Base-by-base conservation (phyloP, 2,888 invertebrate genomes). In the Sabatieria punctata region DNA sequence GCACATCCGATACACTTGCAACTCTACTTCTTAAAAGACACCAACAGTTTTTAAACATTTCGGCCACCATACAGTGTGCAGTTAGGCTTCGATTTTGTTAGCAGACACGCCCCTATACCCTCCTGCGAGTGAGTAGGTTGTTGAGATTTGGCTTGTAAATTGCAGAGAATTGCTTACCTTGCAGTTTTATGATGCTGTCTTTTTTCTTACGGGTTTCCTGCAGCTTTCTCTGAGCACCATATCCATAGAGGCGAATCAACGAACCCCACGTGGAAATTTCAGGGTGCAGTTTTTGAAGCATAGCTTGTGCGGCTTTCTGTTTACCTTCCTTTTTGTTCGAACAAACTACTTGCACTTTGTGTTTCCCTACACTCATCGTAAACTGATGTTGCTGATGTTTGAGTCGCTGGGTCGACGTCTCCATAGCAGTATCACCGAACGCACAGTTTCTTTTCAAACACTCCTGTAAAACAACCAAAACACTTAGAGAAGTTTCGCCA, bases 251-350 rank as follows among this genome's bases (percentile, higher is more conserved):
- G 0, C 91, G 77, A 11, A 95, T 71, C 39, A 95, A 73, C 0
- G 91, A 86, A 45, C 93, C 93, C 88, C 93, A 93, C 1, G 82
- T 85, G 35, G 27, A 13, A 6, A 58, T 49, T 23, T 57, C 52
- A 0, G 95, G 93, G 72, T 95, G 95, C 25, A 97, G 73, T 44
- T 79, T 77, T 78, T 85, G 82, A 40, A 95, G 70, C 56, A 95
- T 86, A 8, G 82, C 79, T 69, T 97, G 95, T 3, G 93, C 84
- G 19, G 95, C 95, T 55, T 82, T 73, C 65, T 97, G 95, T 66
- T 93, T 93, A 4, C 93, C 95, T 53, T 86, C 86, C 59, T 85
- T 78, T 69, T 95, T 95, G 70, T 93, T 95, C 66, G 84, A 82
- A 67, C 91, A 89, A n/a, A 80, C 68, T 24, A 93, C 86, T 22